A percentile compares a stretch with the other conserved stretches of the same genome.
Evolutionary conservation across 2,888 invertebrate species (phyloP).

Genomic region (Andrena haemorrhoa): DNA sequence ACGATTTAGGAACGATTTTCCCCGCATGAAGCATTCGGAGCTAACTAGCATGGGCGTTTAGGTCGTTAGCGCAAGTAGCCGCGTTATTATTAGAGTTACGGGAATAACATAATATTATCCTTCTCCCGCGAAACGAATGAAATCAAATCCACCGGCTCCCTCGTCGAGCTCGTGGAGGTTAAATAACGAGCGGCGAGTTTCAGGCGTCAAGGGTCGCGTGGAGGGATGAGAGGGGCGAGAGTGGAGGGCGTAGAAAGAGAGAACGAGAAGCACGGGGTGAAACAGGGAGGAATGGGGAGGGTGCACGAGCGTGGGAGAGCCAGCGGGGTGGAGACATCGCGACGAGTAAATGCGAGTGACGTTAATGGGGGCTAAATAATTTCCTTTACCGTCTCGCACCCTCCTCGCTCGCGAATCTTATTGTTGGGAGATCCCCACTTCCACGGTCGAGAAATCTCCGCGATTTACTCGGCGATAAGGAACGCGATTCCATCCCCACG

Average conservation of each 20-base stretch:
- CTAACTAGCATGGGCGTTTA: constrained; percentile 64
- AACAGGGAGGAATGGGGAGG: constrained; percentile 16
- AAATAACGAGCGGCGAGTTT: constrained; percentile 75
- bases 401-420: constrained; percentile 63
- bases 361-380: constrained; percentile 83
- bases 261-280: constrained; percentile 20
- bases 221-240: constrained; percentile 30
- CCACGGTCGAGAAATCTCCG: constrained; percentile 22
- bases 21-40: constrained; percentile 42
- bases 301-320: constrained; percentile 19
- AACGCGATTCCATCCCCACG: neutral
- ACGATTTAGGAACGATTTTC: no score
- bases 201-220: constrained; percentile 46
- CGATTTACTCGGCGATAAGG: constrained; percentile 39
- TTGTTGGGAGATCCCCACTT: constrained; percentile 44
- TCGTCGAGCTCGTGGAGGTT: constrained; percentile 68
- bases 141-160: constrained; percentile 72
- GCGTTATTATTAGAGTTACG: constrained; percentile 73
- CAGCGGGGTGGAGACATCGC: constrained; percentile 58
- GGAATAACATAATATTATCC: constrained; percentile 72
- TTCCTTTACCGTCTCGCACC: constrained; percentile 76
- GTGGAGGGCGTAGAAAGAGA: neutral
- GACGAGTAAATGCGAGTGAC: constrained; percentile 80
- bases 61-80: constrained; percentile 66
- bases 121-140: constrained; percentile 72